These are phyloP conservation scores for Aspiorhynchus laticeps DNA, from an alignment of 2,113 vertebrate genomes.

Conservation along the genomic window DNA sequence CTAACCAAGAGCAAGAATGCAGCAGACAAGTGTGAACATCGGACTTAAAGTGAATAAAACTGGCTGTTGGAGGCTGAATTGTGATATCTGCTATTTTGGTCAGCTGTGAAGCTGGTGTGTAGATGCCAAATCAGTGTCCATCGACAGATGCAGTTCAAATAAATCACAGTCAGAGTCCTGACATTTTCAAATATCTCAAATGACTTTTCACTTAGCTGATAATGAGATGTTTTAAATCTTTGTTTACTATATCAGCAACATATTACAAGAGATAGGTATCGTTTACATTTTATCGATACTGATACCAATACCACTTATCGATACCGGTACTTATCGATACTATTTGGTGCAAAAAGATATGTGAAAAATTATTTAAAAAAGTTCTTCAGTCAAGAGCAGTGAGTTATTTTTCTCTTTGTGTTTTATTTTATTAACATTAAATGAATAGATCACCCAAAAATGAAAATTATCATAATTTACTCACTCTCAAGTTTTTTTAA, in stretches of 20 bases:
- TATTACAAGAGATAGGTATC: too few relatives aligned
- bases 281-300: too few relatives aligned
- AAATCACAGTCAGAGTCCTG: neutral
- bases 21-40: neutral
- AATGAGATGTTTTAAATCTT: neutral
- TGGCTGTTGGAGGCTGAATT: neutral
- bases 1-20: neutral
- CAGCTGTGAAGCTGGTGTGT: neutral
- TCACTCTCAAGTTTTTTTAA: too few relatives aligned
- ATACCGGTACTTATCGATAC: too few relatives aligned
- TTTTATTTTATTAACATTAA: too few relatives aligned
- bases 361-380: too few relatives aligned
- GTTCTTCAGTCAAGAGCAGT: too few relatives aligned
- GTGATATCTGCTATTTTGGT: slow-evolving; percentile 1
- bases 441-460: too few relatives aligned
- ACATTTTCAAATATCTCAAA: neutral
- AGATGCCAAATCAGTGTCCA: slow-evolving; percentile 1
- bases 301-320: too few relatives aligned
- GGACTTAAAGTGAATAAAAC: neutral
- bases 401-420: too few relatives aligned
- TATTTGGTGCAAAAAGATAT: too few relatives aligned
- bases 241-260: neutral
- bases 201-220: neutral
- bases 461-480: too few relatives aligned
- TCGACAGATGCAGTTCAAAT: neutral